Percentiles rank a stretch among this genome's conserved stretches.
phyloP scores from a whole-genome alignment of 2,888 invertebrate species.

The Digitonthophagus gazella region DNA sequence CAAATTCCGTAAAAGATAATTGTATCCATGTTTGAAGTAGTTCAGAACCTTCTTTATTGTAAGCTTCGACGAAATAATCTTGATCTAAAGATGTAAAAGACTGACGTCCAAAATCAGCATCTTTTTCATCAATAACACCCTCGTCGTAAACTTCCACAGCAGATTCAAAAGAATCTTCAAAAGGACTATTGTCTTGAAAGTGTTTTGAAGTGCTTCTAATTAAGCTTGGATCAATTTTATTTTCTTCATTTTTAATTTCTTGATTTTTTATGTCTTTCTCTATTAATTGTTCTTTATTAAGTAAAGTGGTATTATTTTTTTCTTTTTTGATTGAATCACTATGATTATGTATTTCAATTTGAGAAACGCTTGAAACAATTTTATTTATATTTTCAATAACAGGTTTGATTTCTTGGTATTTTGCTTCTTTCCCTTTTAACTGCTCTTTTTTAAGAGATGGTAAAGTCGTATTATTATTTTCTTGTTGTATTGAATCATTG shows the following conservation, averaged over 20 bases:
- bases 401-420: too few species aligned
- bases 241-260: too few species aligned
- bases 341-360: too few species aligned
- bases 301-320: too few species aligned
- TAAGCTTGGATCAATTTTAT: background rate
- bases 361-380: too few species aligned
- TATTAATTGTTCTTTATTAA: background rate
- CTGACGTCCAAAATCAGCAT: conserved; percentile 34
- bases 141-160: conserved; percentile 21
- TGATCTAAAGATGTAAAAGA: conserved; percentile 30
- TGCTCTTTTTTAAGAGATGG: background rate
- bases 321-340: conserved; percentile 1
- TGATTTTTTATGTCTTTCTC: background rate
- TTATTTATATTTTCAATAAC: too few species aligned
- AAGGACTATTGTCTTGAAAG: background rate
- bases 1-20: conserved; percentile 30
- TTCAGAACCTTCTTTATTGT: conserved; percentile 41
- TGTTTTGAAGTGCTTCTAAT: background rate
- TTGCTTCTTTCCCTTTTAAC: background rate
- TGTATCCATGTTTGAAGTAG: conserved; percentile 37
- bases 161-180: conserved; percentile 23
- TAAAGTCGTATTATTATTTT: too few species aligned
- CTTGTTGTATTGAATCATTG: too few species aligned
- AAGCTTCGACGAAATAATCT: conserved; percentile 41
- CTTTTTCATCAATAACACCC: conserved; percentile 25